Evolutionary conservation across 2,888 invertebrate species (phyloP).

Genomic region (Amphipoea oculea): DNA sequence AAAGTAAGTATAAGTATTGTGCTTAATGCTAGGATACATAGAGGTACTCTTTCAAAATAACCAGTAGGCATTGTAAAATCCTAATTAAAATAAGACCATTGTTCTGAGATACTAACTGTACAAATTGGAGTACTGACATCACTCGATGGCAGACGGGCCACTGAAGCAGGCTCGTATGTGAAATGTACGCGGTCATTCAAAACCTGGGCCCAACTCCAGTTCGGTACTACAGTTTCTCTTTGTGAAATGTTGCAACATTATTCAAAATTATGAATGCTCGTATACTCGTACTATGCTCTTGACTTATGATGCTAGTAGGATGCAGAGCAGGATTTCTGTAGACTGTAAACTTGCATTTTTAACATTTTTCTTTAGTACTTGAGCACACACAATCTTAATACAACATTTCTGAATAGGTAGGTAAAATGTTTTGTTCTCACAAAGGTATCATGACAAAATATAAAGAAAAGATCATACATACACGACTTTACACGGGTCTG

Average conservation of each 20-base stretch:
- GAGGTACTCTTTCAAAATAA: neutral
- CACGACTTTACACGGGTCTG: neutral
- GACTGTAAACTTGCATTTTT: conserved; percentile 13
- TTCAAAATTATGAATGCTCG: conserved; percentile 55
- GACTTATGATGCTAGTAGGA: conserved; percentile 16
- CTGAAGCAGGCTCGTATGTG: conserved; percentile 33
- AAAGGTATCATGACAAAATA: neutral
- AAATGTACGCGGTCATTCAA: conserved; percentile 50
- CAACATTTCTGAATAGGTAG: neutral
- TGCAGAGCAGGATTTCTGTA: conserved; percentile 11
- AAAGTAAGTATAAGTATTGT: no score
- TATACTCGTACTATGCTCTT: conserved; percentile 21
- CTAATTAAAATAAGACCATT: neutral
- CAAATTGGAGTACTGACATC: conserved; percentile 30
- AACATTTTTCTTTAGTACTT: conserved; percentile 11
- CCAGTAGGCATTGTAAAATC: neutral
- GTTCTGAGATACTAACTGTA: neutral
- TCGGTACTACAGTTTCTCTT: conserved; percentile 49
- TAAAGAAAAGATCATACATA: neutral
- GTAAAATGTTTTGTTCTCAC: neutral
- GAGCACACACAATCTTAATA: neutral
- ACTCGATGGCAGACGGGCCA: conserved; percentile 16
- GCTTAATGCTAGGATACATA: neutral
- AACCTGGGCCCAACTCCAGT: conserved; percentile 26
- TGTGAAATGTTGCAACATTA: conserved; percentile 55